Conservation (phyloP, 2,888 invertebrate species). For the Ormyrus rosae region DNA sequence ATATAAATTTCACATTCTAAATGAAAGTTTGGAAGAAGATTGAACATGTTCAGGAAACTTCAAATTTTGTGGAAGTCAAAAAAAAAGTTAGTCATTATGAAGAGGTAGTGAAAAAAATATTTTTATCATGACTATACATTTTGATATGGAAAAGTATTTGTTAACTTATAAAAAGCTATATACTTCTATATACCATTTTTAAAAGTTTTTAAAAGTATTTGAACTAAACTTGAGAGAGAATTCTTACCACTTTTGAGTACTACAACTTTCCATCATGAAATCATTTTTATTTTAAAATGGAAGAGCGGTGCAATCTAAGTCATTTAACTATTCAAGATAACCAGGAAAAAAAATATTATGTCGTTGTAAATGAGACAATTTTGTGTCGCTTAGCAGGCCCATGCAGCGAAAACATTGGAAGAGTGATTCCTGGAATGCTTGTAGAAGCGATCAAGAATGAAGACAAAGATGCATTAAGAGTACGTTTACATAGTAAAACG, state of each 20-base stretch:
- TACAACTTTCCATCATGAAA: conserved; percentile 2
- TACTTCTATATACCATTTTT: background rate
- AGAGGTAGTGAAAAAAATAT: conserved; percentile 5
- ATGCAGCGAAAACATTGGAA: conserved; percentile 38
- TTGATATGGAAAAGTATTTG: background rate
- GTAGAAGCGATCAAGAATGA: conserved; percentile 65
- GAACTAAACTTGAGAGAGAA: background rate
- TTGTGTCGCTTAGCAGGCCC: conserved; percentile 27
- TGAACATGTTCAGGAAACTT: background rate
- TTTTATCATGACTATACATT: background rate
- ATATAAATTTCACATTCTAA: too few species aligned
- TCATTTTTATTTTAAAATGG: conserved; percentile 44
- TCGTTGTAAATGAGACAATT: conserved; percentile 45
- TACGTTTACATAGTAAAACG: conserved; percentile 63
- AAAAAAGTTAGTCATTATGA: background rate
- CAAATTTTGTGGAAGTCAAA: conserved; percentile 27
- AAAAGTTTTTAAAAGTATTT: background rate
- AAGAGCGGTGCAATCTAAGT: conserved; percentile 35
- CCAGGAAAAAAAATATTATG: conserved; percentile 14
- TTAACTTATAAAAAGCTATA: too few species aligned
- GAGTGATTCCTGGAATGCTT: conserved; percentile 72
- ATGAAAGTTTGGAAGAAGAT: background rate
- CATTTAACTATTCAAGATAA: conserved; percentile 34
- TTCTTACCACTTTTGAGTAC: background rate
- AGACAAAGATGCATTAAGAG: conserved; percentile 62